Evolutionary conservation across 2,888 invertebrate genomes (phyloP).

Genomic region (Eupeodes latifasciatus): DNA sequence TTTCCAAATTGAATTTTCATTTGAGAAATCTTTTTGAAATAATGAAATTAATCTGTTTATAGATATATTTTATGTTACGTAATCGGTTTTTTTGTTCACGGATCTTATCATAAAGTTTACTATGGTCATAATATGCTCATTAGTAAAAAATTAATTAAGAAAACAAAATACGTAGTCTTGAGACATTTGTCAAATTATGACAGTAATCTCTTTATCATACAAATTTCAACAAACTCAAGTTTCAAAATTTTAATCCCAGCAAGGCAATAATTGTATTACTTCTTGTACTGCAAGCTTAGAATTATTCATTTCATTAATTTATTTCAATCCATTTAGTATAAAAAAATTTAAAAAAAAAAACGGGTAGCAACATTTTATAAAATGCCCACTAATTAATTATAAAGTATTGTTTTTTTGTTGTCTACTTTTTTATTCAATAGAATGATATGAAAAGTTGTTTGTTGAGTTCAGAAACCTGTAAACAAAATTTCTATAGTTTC

Average conservation of each 20-base stretch:
- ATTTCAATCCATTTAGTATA: neutral
- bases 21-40: too few relatives aligned
- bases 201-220: constrained; percentile 22
- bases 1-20: too few relatives aligned
- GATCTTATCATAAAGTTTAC: neutral
- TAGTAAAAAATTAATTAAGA: neutral
- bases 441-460: neutral
- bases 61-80: neutral
- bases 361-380: neutral
- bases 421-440: neutral
- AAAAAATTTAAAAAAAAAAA: neutral
- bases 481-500: neutral
- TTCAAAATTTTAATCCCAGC: constrained; percentile 1
- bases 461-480: neutral
- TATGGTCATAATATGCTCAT: neutral
- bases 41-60: too few relatives aligned
- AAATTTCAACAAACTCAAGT: neutral
- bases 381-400: neutral
- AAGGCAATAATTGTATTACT: constrained; percentile 1
- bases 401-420: neutral
- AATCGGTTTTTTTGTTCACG: neutral
- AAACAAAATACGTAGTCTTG: neutral
- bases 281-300: neutral
- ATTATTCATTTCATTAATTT: constrained; percentile 5
- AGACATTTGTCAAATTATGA: constrained; percentile 21